Evolutionary conservation across 2,113 vertebrate species (phyloP), one percentile per base, ranked within the genome.

Genomic region (Nestor notabilis): DNA sequence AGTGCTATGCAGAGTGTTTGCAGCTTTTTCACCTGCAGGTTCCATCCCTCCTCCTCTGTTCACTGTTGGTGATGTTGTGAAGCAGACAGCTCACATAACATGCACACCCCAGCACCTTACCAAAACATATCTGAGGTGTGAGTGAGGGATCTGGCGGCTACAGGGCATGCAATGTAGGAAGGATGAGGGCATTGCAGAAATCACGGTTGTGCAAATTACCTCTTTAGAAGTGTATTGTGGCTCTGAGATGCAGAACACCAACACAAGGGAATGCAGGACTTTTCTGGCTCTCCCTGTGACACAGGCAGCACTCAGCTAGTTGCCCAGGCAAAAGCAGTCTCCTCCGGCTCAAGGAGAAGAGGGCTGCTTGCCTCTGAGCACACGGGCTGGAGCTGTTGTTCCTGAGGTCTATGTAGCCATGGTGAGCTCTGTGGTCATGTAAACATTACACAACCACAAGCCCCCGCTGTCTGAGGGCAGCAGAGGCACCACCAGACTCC

Each of bases 341-440:
- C 90, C 71, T 86, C 65, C 72, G 53, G 61, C 31, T 83, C 56
- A 52, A 49, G 61, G 46, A 47, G 27, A 82, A 55, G 52, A 15
- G 14, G 17, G 31, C 50, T 89, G 43, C 27, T 91, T 56, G 78
- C 28, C 80, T 92, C 28, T 1, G 4, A 95, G 83, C 33, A 58
- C 65, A 16, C 1, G 6, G 77, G 64, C 72, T 78, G 39, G 46
- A 95, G 80, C 61, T 94, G 91, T 52, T 65, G 83, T 53, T 93
- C 83, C 68, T 2, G n/a, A 95, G 76, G 53, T 77, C 89, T 84
- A 5, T 10, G 96, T 96, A 96, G 94, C 94, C 94, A 96, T 97
- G 95, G 96, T 87, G 94, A 97, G 93, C 33, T 91, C 91, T 95
- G 94, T 95, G 94, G 94, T 97, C 89, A n/a, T 84, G 83, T 95